Percentiles rank a stretch among this genome's conserved stretches.
phyloP scores from a whole-genome alignment of 2,888 invertebrate genomes.

The Cephus pygmeus region DNA sequence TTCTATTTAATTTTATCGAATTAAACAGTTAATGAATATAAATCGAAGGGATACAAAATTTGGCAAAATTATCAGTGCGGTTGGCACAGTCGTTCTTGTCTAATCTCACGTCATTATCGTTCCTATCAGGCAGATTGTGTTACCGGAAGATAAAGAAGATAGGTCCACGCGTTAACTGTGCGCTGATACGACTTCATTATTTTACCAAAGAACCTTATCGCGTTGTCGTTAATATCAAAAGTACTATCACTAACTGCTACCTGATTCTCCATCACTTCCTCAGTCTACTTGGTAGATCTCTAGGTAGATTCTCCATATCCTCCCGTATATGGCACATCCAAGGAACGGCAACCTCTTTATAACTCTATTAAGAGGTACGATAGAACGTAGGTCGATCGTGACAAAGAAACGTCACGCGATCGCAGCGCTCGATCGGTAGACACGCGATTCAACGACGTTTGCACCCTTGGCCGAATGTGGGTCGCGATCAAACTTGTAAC shows the following conservation, averaged over 20 bases:
- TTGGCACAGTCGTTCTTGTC: background rate
- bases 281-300: background rate
- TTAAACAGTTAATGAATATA: background rate
- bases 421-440: background rate
- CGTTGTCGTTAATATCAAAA: background rate
- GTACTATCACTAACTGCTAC: background rate
- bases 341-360: constrained; percentile 7
- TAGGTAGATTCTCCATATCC: background rate
- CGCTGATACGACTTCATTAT: background rate
- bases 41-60: background rate
- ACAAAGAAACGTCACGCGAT: background rate
- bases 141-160: background rate
- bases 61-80: background rate
- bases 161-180: background rate
- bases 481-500: background rate
- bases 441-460: background rate
- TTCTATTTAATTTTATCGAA: background rate
- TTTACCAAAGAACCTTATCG: background rate
- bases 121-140: background rate
- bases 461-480: background rate
- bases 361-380: background rate
- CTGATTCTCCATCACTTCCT: background rate
- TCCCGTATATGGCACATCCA: background rate
- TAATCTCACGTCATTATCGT: background rate
- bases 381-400: background rate